phyloP scores from a whole-genome alignment of 1,140 invertebrate genomes.

The Zaprionus davidi region DNA sequence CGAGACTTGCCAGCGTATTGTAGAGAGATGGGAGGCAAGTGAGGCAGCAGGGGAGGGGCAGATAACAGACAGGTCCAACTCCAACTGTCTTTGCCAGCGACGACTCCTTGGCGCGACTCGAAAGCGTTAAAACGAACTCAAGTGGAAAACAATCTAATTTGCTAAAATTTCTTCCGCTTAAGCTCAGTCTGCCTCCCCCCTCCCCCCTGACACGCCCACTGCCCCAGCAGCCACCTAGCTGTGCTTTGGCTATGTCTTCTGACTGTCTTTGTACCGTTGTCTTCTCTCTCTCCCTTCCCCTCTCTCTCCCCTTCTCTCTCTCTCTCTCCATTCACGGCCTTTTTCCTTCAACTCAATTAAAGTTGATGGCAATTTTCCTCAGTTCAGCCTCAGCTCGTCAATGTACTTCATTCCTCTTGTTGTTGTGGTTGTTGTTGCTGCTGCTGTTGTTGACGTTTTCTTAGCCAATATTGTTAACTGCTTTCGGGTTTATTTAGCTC shows the following conservation, averaged over 20 bases:
- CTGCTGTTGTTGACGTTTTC: conserved; percentile 45
- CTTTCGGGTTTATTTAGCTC: conserved; percentile 67
- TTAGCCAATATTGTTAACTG: conserved; percentile 68
- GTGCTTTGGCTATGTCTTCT: conserved; percentile 1
- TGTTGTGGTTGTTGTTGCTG: conserved; percentile 6
- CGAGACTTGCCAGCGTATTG: conserved; percentile 38
- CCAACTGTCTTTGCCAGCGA: conserved; percentile 3
- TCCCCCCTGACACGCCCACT: neutral
- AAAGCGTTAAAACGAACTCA: conserved; percentile 83
- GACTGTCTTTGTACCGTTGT: conserved; percentile 36
- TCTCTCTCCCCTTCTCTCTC: neutral
- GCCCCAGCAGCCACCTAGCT: too few relatives aligned
- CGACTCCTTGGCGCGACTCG: conserved; percentile 41
- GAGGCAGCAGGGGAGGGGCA: neutral
- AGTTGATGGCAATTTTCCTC: conserved; percentile 77
- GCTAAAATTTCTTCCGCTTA: conserved; percentile 81
- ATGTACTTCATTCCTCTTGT: conserved; percentile 11
- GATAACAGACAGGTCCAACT: conserved; percentile 25
- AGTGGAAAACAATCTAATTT: conserved; percentile 84
- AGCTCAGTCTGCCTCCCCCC: conserved; percentile 2
- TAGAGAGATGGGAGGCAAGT: conserved; percentile 37
- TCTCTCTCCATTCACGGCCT: conserved; percentile 24
- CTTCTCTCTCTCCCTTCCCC: neutral
- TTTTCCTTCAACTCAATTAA: conserved; percentile 80
- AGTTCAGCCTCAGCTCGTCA: conserved; percentile 3